A percentile compares a stretch with the other conserved stretches of the same genome.
Evolutionary conservation across 2,888 invertebrate genomes (phyloP).

Genomic region (Ichneumon xanthorius): DNA sequence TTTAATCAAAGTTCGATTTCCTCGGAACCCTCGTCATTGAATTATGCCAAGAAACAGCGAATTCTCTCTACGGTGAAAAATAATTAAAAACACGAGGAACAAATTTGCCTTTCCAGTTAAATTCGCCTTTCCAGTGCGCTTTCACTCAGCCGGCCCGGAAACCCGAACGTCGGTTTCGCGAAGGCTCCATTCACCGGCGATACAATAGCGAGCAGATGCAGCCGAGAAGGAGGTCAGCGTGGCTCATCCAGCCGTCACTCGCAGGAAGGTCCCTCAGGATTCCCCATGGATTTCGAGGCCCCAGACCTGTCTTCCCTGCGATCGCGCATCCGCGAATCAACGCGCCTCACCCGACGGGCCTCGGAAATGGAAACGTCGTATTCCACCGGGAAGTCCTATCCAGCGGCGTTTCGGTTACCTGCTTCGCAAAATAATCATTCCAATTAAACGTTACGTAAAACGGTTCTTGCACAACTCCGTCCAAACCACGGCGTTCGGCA

Average conservation of each 20-base stretch:
- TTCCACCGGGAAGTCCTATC: too few species aligned
- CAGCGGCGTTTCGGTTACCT: background rate
- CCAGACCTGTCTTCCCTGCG: background rate
- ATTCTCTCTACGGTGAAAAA: background rate
- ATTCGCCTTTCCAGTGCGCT: too few species aligned
- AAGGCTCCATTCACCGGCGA: background rate
- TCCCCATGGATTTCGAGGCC: background rate
- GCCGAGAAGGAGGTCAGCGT: background rate
- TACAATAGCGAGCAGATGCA: background rate
- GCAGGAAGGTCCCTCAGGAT: background rate
- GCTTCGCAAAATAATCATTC: background rate
- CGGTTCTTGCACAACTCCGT: background rate
- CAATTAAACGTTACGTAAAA: slow-evolving; percentile 10
- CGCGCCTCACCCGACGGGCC: background rate
- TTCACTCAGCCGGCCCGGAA: background rate
- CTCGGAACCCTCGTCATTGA: background rate
- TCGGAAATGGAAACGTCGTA: background rate
- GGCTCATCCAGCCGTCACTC: background rate
- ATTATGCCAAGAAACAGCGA: background rate
- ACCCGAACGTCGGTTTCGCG: background rate
- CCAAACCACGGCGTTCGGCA: background rate
- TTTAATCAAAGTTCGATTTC: background rate
- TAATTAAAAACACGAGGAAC: background rate
- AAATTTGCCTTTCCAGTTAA: too few species aligned
- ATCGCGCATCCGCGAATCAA: background rate